A percentile compares a stretch with the other conserved stretches of the same genome.
Conservation (phyloP, 2,113 vertebrate genomes). For the Arenaria interpres region DNA sequence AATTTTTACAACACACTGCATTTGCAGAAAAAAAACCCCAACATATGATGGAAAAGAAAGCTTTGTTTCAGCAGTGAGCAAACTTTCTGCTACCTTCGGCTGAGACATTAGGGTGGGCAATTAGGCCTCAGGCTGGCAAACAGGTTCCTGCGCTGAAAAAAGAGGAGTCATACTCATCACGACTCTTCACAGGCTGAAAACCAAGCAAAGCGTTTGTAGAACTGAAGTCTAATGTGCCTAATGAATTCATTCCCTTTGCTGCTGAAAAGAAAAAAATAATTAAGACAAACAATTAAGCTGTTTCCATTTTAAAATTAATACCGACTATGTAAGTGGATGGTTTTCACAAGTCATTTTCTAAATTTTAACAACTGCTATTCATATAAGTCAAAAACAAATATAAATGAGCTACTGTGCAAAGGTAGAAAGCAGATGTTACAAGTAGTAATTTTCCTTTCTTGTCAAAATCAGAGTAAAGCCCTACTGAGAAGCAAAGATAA, state of each 20-base stretch:
- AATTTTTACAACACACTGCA: neutral
- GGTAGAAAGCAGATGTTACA: neutral
- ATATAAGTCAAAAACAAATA: neutral
- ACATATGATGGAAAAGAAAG: neutral
- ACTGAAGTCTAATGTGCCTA: neutral
- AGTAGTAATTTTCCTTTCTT: neutral
- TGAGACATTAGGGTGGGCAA: neutral
- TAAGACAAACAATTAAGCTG: neutral
- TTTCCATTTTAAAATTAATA: neutral
- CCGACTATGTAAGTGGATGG: neutral
- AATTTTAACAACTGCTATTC: neutral
- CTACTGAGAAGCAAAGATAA: neutral
- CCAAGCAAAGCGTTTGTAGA: neutral
- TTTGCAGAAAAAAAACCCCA: neutral
- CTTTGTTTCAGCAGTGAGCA: neutral
- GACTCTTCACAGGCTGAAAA: neutral
- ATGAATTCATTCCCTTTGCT: neutral
- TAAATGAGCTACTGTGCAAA: neutral
- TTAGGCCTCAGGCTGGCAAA: neutral
- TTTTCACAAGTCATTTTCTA: neutral
- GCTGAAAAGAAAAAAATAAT: neutral
- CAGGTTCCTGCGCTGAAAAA: neutral
- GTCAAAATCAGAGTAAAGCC: neutral
- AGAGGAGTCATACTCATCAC: neutral
- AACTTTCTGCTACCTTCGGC: neutral